These are phyloP conservation scores for Thinocorus orbignyianus DNA, from an alignment of 2,113 vertebrate species.

Conservation along the genomic window DNA sequence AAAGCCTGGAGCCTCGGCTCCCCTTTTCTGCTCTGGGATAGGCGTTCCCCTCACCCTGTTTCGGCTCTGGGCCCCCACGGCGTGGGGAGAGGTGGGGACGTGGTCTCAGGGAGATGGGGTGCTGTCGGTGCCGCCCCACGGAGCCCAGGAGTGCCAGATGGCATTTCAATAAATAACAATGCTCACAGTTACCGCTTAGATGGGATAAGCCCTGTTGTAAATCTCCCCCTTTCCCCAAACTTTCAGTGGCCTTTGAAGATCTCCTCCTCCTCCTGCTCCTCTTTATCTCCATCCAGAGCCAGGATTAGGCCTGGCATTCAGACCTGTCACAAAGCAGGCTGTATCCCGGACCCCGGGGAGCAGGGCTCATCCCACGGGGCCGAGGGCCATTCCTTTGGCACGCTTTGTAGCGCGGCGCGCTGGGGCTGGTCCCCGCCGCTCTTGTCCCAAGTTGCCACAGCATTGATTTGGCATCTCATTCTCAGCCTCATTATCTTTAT, in stretches of 20 bases:
- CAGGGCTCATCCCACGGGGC: conserved; percentile 24
- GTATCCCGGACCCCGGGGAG: conserved; percentile 17
- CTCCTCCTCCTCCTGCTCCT: conserved; percentile 12
- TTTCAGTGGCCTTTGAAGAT: conserved; percentile 68
- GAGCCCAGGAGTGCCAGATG: conserved; percentile 15
- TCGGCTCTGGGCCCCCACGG: fast-evolving
- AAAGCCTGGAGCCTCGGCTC: neutral
- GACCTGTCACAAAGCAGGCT: conserved; percentile 34
- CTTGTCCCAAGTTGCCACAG: conserved; percentile 53
- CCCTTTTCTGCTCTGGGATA: conserved; percentile 13
- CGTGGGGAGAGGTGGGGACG: neutral
- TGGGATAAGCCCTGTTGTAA: conserved; percentile 66
- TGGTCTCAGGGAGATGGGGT: neutral
- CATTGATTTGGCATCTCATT: conserved; percentile 65
- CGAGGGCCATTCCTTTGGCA: conserved; percentile 31
- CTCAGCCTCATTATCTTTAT: conserved; percentile 64
- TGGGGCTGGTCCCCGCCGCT: conserved; percentile 46
- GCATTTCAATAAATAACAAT: conserved; percentile 66
- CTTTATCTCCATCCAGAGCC: conserved; percentile 57
- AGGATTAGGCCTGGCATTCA: conserved; percentile 40
- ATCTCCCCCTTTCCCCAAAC: conserved; percentile 55
- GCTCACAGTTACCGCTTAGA: conserved; percentile 48
- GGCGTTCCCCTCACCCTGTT: neutral
- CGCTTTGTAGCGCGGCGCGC: conserved; percentile 37
- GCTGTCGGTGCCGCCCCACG: neutral